These are phyloP conservation scores for Macrobrachium rosenbergii DNA, from an alignment of 1,140 invertebrate species.

Conservation along the genomic window DNA sequence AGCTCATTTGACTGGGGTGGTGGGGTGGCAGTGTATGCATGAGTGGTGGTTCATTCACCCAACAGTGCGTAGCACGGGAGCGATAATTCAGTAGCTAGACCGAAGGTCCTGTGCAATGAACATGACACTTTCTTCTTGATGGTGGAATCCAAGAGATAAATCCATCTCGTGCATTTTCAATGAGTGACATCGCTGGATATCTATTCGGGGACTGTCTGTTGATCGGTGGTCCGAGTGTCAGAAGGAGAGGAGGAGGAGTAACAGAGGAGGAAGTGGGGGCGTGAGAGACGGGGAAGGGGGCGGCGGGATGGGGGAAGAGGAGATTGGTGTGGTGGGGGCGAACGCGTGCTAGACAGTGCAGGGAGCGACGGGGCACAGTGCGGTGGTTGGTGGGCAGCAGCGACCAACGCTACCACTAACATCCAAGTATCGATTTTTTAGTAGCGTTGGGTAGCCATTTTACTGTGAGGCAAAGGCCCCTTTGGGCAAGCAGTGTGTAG, in stretches of 20 bases:
- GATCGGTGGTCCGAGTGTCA: background rate
- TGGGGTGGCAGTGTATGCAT: slow-evolving; percentile 9
- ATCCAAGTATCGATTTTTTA: slow-evolving; percentile 18
- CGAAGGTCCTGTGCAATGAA: no score
- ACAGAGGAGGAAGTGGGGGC: no score
- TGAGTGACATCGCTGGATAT: background rate
- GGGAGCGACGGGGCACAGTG: no score
- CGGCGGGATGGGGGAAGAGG: no score
- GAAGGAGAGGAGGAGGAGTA: background rate
- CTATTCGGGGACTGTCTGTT: no score
- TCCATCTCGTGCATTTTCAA: background rate
- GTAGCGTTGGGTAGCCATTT: slow-evolving; percentile 17
- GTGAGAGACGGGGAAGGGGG: no score
- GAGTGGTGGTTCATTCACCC: slow-evolving; percentile 27
- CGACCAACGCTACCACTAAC: slow-evolving; percentile 14
- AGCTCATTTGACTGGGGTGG: slow-evolving; percentile 13
- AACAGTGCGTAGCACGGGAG: background rate
- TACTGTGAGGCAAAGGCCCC: slow-evolving; percentile 4
- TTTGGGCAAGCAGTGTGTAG: slow-evolving; percentile 15
- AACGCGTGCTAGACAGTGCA: no score
- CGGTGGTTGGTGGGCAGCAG: background rate
- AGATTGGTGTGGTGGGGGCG: no score
- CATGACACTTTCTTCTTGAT: no score
- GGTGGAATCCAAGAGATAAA: slow-evolving; percentile 2
- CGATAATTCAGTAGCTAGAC: background rate